A percentile compares a stretch with the other conserved stretches of the same genome.
Evolutionary conservation across 2,113 vertebrate species (phyloP).

Genomic region (Typhlomys cinereus): DNA sequence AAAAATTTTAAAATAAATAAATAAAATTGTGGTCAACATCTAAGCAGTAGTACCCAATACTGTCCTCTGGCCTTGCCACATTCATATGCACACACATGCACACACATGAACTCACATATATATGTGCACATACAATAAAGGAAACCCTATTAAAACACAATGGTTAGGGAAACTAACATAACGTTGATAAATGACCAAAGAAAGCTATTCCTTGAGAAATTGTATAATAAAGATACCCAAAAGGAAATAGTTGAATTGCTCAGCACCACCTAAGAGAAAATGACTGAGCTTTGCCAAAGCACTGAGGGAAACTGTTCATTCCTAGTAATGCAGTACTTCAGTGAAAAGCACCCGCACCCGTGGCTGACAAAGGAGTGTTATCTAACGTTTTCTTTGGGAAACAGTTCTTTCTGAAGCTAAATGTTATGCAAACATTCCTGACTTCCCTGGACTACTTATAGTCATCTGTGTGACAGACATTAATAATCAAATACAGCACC

Average conservation of each 20-base stretch:
- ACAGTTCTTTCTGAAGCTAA: constrained; percentile 34
- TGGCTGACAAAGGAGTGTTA: neutral
- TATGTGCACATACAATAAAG: neutral
- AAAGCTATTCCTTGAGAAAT: constrained; percentile 25
- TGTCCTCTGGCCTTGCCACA: neutral
- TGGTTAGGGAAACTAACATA: neutral
- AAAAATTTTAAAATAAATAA: neutral
- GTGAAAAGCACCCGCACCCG: neutral
- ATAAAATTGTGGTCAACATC: neutral
- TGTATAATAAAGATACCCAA: neutral
- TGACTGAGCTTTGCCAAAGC: neutral
- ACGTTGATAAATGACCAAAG: neutral
- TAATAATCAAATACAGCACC: constrained; percentile 40
- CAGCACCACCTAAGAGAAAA: too few species aligned
- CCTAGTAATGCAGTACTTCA: neutral
- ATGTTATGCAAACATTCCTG: constrained; percentile 59
- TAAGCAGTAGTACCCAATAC: neutral
- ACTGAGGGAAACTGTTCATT: neutral
- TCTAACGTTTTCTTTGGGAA: constrained; percentile 37
- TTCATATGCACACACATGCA: neutral
- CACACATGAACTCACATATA: neutral
- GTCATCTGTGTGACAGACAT: constrained; percentile 42
- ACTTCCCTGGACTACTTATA: constrained; percentile 41
- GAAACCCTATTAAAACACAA: constrained; percentile 1
- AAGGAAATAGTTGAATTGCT: neutral